phyloP scores from a whole-genome alignment of 2,888 invertebrate species.

The Polyploca ridens region DNA sequence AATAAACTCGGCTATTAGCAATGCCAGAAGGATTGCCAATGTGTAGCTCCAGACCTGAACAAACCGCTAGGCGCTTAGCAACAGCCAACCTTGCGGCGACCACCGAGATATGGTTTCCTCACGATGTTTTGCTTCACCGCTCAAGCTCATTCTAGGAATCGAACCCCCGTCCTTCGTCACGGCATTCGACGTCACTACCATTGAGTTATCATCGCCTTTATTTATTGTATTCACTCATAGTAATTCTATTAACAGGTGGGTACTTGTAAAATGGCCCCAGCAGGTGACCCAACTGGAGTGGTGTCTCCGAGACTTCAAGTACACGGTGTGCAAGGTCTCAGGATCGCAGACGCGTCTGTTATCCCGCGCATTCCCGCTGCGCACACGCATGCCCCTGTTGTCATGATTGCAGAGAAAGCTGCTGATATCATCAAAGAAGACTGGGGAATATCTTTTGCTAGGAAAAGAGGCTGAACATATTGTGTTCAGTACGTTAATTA shows the following conservation, averaged over 20 bases:
- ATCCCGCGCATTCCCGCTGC: conserved; percentile 82
- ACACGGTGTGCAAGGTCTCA: conserved; percentile 65
- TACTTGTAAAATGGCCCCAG: conserved; percentile 90
- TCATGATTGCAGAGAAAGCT: conserved; percentile 84
- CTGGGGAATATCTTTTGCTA: conserved; percentile 51
- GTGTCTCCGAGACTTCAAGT: conserved; percentile 84
- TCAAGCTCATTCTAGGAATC: too few relatives aligned
- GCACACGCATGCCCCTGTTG: conserved; percentile 81
- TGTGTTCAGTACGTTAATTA: neutral
- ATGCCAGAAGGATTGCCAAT: too few relatives aligned
- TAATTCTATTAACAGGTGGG: conserved; percentile 76
- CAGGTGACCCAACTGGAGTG: conserved; percentile 85
- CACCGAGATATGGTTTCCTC: too few relatives aligned
- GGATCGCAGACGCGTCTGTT: conserved; percentile 82
- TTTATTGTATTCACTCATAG: too few relatives aligned
- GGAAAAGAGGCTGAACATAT: neutral
- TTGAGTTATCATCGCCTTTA: too few relatives aligned
- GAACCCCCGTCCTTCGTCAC: too few relatives aligned
- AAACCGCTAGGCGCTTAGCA: too few relatives aligned
- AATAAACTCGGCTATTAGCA: too few relatives aligned
- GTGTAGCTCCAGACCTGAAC: too few relatives aligned
- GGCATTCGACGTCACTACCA: neutral
- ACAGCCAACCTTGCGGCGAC: too few relatives aligned
- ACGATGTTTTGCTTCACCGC: too few relatives aligned
- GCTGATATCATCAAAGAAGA: conserved; percentile 80